Percentiles rank a stretch among this genome's conserved stretches.
These are phyloP conservation scores for Poeciliopsis paucimaculata DNA, from an alignment of 2,797 vertebrate genomes.

Conservation along the genomic window DNA sequence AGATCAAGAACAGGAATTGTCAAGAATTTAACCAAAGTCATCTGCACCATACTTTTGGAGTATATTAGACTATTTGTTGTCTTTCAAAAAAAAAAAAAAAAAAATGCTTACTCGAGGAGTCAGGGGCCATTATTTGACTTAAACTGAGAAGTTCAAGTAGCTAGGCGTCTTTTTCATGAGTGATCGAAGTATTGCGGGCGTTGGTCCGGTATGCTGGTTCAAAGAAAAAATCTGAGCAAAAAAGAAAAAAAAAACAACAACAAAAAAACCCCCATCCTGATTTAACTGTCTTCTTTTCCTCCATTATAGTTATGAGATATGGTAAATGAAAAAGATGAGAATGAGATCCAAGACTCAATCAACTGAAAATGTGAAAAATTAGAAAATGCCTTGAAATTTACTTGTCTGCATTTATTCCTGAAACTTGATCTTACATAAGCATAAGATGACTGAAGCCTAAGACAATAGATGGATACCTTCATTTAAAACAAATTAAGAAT, in stretches of 20 bases:
- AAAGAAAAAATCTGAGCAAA: not conserved
- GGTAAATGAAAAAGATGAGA: not conserved
- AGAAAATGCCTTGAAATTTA: not conserved
- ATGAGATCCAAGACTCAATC: not conserved
- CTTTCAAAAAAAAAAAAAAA: not conserved
- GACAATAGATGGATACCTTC: not conserved
- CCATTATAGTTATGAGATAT: not conserved
- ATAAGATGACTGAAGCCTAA: not conserved
- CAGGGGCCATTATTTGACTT: not conserved
- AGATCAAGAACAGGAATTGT: not conserved
- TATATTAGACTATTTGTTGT: not conserved
- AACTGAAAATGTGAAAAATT: not conserved
- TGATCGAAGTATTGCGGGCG: not conserved
- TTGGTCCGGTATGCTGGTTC: not conserved
- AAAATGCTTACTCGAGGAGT: not conserved
- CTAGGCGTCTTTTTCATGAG: not conserved
- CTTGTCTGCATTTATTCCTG: not conserved
- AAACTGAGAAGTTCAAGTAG: not conserved
- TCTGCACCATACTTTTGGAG: constrained; percentile 2
- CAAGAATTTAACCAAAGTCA: not conserved
- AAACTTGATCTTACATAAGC: not conserved
- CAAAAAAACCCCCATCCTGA: not conserved
- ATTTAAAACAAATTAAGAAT: not conserved
- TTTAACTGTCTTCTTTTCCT: not conserved
- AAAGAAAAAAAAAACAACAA: not conserved